These are phyloP conservation scores for Listronotus bonariensis DNA, from an alignment of 1,140 invertebrate genomes.

Conservation along the genomic window DNA sequence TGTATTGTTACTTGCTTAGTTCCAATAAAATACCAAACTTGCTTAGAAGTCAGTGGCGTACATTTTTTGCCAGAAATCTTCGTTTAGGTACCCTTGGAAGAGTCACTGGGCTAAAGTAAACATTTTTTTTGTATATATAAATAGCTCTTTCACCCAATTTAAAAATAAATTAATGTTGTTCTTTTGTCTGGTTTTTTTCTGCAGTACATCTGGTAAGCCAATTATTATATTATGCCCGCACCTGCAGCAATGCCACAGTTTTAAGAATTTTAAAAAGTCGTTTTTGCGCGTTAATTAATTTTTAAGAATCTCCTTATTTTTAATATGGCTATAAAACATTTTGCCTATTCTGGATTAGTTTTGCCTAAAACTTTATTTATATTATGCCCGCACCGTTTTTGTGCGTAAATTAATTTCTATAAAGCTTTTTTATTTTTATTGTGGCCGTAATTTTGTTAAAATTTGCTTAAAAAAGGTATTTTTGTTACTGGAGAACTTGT, in stretches of 20 bases:
- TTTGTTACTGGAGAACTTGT: not conserved
- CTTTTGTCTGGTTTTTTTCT: no score
- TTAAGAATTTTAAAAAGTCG: slow-evolving; percentile 17
- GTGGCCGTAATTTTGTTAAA: slow-evolving; percentile 13
- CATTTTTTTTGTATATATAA: no score
- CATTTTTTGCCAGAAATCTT: no score
- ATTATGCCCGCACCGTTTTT: slow-evolving; percentile 27
- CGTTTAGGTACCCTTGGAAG: no score
- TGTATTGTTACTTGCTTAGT: no score
- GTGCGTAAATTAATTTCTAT: slow-evolving; percentile 21
- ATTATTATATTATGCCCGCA: slow-evolving; percentile 33
- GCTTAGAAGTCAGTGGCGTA: no score
- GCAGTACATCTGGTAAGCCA: no score
- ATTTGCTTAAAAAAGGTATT: slow-evolving; percentile 1
- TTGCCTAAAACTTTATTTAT: slow-evolving; percentile 32
- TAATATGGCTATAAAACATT: slow-evolving; percentile 24
- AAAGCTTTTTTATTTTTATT: slow-evolving; percentile 17
- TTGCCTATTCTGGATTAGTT: slow-evolving; percentile 36
- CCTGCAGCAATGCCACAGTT: slow-evolving; percentile 26
- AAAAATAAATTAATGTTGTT: no score
- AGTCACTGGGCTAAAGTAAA: no score
- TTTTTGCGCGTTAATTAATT: slow-evolving; percentile 25
- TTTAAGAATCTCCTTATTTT: slow-evolving; percentile 18
- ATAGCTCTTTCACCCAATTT: no score
- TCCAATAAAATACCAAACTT: no score